Conservation (phyloP, 2,888 invertebrate genomes). For the Listrodromus nycthemerus region DNA sequence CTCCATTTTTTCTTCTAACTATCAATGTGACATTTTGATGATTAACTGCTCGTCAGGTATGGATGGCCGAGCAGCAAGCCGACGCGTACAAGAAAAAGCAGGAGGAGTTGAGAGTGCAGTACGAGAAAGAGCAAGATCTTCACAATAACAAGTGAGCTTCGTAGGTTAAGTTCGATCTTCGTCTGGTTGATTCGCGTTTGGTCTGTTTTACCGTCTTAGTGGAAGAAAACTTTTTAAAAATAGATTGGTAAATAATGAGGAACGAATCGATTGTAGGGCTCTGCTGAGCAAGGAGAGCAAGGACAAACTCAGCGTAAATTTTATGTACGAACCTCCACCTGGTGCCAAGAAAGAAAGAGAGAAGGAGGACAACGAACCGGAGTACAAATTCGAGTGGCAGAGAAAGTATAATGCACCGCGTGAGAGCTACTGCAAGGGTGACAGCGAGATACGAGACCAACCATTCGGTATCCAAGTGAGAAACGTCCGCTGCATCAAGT, state of each 20-base stretch:
- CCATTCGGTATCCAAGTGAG: constrained; percentile 99
- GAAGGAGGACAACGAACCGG: constrained; percentile 96
- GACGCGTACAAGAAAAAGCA: constrained; percentile 99
- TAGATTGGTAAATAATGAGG: not conserved
- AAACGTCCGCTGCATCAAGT: constrained; percentile 99
- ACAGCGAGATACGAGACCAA: constrained; percentile 98
- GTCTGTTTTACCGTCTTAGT: constrained; percentile 1
- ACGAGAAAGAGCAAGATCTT: constrained; percentile 99
- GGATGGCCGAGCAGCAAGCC: constrained; percentile 99
- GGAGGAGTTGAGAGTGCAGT: constrained; percentile 97
- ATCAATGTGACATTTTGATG: constrained; percentile 46
- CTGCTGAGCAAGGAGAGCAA: constrained; percentile 99
- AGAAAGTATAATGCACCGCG: constrained; percentile 99
- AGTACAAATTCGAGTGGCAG: constrained; percentile 99
- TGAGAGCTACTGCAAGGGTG: constrained; percentile 99
- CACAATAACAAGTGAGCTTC: constrained; percentile 95
- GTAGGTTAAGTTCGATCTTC: constrained; percentile 71
- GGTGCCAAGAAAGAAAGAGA: constrained; percentile 97
- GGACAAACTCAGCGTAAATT: constrained; percentile 98
- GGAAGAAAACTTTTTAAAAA: not conserved
- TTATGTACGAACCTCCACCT: constrained; percentile 99
- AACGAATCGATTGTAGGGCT: constrained; percentile 87
- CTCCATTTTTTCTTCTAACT: constrained; percentile 5
- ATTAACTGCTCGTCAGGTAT: constrained; percentile 89
- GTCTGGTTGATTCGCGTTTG: not conserved